A percentile compares a stretch with the other conserved stretches of the same genome.
Evolutionary conservation across 1,140 invertebrate species (phyloP).

Genomic region (Adelges cooleyi): DNA sequence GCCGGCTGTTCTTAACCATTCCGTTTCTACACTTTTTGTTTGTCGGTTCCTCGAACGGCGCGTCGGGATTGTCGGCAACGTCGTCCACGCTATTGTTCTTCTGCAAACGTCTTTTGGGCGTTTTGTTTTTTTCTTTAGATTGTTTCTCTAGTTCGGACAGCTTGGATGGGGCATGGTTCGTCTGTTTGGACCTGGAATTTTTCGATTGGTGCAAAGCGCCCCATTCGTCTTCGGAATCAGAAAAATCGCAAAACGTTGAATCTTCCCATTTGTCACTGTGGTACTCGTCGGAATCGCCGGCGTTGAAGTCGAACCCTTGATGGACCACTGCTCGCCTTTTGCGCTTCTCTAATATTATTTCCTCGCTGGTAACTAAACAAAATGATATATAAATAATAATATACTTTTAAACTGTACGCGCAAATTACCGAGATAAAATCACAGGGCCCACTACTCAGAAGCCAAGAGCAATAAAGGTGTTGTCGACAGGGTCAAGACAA

Average conservation of each 20-base stretch:
- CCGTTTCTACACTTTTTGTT: too few species aligned
- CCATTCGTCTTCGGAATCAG: conserved; percentile 20
- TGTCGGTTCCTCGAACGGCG: too few species aligned
- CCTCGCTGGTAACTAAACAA: not conserved
- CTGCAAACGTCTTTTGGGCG: not conserved
- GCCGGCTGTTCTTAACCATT: too few species aligned
- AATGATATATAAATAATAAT: too few species aligned
- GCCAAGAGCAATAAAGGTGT: too few species aligned
- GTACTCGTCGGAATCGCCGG: not conserved
- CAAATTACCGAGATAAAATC: too few species aligned
- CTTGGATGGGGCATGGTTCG: not conserved
- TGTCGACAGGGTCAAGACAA: too few species aligned
- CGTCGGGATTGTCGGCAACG: too few species aligned
- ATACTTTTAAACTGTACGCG: too few species aligned
- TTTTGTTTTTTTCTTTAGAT: not conserved
- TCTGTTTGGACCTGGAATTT: not conserved
- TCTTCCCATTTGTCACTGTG: not conserved
- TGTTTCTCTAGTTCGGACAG: not conserved
- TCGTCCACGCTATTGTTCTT: too few species aligned
- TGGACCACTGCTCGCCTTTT: not conserved
- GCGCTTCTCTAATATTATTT: not conserved
- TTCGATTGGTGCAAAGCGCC: not conserved
- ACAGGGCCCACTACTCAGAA: too few species aligned
- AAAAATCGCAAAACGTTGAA: not conserved
- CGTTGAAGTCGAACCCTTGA: not conserved